A percentile compares a stretch with the other conserved stretches of the same genome.
Evolutionary conservation across 2,888 invertebrate species (phyloP).

Genomic region (Dryomyza anilis): DNA sequence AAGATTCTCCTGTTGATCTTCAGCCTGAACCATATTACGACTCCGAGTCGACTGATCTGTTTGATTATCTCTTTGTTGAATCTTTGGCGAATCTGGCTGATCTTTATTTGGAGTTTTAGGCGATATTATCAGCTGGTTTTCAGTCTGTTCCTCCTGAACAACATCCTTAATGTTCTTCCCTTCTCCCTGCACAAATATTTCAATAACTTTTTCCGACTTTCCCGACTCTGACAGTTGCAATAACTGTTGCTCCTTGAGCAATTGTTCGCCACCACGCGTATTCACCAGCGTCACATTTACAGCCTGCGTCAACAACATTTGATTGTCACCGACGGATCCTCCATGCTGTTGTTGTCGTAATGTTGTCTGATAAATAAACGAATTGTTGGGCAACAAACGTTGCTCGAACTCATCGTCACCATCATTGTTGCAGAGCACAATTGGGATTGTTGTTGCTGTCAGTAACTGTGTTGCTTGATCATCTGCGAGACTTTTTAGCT

Average conservation of each 20-base stretch:
- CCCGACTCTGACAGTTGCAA: neutral
- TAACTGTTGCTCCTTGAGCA: conserved; percentile 38
- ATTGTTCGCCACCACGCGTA: conserved; percentile 52
- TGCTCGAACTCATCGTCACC: conserved; percentile 50
- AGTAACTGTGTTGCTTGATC: conserved; percentile 22
- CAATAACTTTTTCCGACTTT: neutral
- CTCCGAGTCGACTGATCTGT: neutral
- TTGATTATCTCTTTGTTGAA: neutral
- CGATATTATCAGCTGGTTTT: neutral
- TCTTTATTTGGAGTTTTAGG: neutral
- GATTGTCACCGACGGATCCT: too few relatives aligned
- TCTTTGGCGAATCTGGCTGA: neutral
- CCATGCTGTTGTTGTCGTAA: conserved; percentile 47
- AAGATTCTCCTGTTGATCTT: too few relatives aligned
- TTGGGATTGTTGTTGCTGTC: neutral
- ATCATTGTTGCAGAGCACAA: conserved; percentile 38
- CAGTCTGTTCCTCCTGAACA: too few relatives aligned
- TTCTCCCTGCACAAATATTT: too few relatives aligned
- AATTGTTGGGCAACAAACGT: conserved; percentile 67
- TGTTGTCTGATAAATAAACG: conserved; percentile 69
- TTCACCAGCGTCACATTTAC: conserved; percentile 57
- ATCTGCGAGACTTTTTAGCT: conserved; percentile 45
- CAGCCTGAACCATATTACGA: too few relatives aligned
- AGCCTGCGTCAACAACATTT: conserved; percentile 51
- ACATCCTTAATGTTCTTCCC: too few relatives aligned